These are phyloP conservation scores for Podarcis raffonei DNA, from an alignment of 2,113 vertebrate species.

Conservation along the genomic window DNA sequence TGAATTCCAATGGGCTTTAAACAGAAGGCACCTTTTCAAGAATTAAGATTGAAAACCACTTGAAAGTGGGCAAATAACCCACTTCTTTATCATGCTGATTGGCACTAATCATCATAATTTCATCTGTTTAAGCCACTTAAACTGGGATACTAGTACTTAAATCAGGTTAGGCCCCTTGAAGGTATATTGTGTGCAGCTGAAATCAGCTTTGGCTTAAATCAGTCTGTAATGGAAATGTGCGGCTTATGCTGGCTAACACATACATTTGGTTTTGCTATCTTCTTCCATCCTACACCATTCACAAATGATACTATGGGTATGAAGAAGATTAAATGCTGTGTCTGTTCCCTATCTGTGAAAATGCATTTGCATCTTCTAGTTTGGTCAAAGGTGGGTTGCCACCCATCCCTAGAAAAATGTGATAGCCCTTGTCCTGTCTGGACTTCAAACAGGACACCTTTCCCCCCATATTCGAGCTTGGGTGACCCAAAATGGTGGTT, in stretches of 20 bases:
- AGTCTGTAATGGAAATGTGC: not conserved
- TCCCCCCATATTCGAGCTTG: too few species aligned
- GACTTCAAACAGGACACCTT: too few species aligned
- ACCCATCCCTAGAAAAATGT: too few species aligned
- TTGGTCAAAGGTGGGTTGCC: not conserved
- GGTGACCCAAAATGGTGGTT: too few species aligned
- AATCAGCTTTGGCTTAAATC: slow-evolving; percentile 5
- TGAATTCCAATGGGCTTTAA: not conserved
- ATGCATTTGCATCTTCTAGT: not conserved
- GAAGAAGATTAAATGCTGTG: not conserved
- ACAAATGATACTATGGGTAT: not conserved
- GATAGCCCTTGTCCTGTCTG: too few species aligned
- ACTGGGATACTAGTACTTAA: not conserved
- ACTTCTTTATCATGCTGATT: not conserved
- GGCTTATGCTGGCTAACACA: not conserved
- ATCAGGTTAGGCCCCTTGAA: not conserved
- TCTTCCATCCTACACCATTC: not conserved
- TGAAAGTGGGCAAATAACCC: not conserved
- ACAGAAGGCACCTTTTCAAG: not conserved
- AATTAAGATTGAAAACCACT: not conserved
- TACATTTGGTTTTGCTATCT: not conserved
- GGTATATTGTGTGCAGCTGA: not conserved
- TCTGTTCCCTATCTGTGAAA: not conserved
- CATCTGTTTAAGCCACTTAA: not conserved
- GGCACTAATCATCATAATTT: not conserved